Evolutionary conservation across 2,888 invertebrate species (phyloP).

Genomic region (Tigriopus californicus): DNA sequence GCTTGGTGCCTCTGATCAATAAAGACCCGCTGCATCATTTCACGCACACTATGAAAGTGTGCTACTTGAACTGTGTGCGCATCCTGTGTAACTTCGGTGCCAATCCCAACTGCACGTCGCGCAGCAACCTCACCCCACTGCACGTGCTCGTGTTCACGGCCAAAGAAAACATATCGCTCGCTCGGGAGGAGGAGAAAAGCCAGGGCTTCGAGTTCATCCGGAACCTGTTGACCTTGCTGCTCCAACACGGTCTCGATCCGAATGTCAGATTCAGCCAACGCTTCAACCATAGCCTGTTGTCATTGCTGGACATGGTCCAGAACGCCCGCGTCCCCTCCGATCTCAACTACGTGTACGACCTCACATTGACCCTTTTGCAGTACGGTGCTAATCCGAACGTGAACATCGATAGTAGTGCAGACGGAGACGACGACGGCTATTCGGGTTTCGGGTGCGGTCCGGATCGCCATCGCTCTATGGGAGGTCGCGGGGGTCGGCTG

Average conservation of each 20-base stretch:
- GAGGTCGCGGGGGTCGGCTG: not conserved
- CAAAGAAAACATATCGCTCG: constrained; percentile 47
- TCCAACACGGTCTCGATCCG: constrained; percentile 46
- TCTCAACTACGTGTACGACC: constrained; percentile 46
- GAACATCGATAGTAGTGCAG: not conserved
- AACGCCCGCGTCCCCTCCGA: constrained; percentile 45
- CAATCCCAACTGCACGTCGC: constrained; percentile 49
- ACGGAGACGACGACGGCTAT: not conserved
- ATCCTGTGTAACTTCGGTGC: constrained; percentile 49
- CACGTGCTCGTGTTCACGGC: constrained; percentile 50
- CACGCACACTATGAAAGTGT: constrained; percentile 52
- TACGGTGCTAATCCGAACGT: constrained; percentile 46
- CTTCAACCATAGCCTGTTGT: constrained; percentile 48
- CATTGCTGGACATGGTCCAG: constrained; percentile 41
- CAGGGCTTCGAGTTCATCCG: constrained; percentile 44
- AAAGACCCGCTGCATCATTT: constrained; percentile 51
- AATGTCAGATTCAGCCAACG: constrained; percentile 35
- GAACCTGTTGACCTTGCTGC: constrained; percentile 41
- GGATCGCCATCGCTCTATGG: not conserved
- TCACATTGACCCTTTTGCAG: constrained; percentile 47
- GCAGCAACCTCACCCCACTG: constrained; percentile 45
- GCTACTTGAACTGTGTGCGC: constrained; percentile 48
- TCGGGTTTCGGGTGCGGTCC: not conserved
- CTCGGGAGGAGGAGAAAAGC: constrained; percentile 44
- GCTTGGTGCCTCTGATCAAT: constrained; percentile 50